Evolutionary conservation across 2,888 invertebrate genomes (phyloP), one percentile per base, ranked within the genome.

Genomic region (Eilema sororculum): DNA sequence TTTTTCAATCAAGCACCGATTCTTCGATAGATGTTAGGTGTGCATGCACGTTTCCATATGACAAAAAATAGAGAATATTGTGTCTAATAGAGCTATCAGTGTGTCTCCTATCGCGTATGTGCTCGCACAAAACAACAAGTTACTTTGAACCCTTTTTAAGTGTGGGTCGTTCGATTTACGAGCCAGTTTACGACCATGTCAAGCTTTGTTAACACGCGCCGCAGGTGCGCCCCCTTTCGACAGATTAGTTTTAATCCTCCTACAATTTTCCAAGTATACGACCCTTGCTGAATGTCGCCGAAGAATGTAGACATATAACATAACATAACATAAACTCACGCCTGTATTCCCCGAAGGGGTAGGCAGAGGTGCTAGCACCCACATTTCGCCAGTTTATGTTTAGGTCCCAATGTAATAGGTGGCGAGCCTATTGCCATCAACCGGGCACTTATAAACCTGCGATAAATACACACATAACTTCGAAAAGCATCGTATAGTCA

Each of bases 111-210:
- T 25, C 52, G 20, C 28, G 41, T n/a, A 22, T 37, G 30, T 52
- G 64, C 63, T 33, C 78, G 62, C 75, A 65, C 71, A 72, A 75
- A 81, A 81, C 78, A 82, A 80, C 71, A 61, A 65, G 68, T 63
- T 57, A 66, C 78, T 66, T 25, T 37, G 80, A 84, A 83, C 86
- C 86, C 86, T 84, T 86, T 85, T 77, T 80, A 84, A 84, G 84
- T 83, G 77, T 72, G 72, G 64, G 78, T 81, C 81, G 82, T 89
- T 89, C 87, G 87, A 90, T 90, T 90, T 88, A 89, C 87, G 87
- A 81, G 74, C 84, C 74, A 78, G 86, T 90, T 89, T 88, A 89
- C 87, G 88, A 85, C 87, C 84, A 86, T 83, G 88, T 84, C 84
- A 81, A 78, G 84, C 79, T 77, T 80, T 83, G 83, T 85, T 86